Evolutionary conservation across 1,140 invertebrate species (phyloP).

Genomic region (Lepidotrigona ventralis): DNA sequence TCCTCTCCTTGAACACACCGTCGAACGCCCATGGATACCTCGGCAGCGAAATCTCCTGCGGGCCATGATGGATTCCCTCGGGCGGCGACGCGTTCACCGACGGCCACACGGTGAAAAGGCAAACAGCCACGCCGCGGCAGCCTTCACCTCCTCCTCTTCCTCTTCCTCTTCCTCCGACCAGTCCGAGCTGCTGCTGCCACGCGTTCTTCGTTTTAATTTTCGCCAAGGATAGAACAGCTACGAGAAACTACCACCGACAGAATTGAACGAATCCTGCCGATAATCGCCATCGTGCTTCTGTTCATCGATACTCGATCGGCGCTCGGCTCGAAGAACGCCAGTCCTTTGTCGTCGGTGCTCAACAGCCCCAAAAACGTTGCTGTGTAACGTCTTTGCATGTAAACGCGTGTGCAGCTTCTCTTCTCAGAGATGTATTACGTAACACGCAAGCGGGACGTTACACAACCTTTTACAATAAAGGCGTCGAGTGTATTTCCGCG

Average conservation of each 20-base stretch:
- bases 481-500: slow-evolving; percentile 71
- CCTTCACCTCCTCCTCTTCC: slow-evolving; percentile 2
- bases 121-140: slow-evolving; percentile 49
- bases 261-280: background rate
- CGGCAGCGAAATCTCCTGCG: slow-evolving; percentile 77
- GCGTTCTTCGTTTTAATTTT: background rate
- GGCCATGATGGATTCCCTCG: background rate
- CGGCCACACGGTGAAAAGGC: slow-evolving; percentile 49
- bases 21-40: slow-evolving; percentile 92
- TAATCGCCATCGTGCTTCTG: background rate
- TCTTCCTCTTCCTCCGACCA: slow-evolving; percentile 26
- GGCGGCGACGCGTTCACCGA: slow-evolving; percentile 46
- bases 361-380: no score
- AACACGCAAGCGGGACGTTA: slow-evolving; percentile 61
- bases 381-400: no score
- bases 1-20: slow-evolving; percentile 87
- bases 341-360: background rate
- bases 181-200: background rate
- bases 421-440: slow-evolving; percentile 58
- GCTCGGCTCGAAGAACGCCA: background rate
- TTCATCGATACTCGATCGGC: background rate
- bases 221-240: background rate
- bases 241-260: background rate
- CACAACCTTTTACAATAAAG: slow-evolving; percentile 76
- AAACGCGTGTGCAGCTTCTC: background rate